These are phyloP conservation scores for Mormyrops attenuatus DNA, from an alignment of 2,797 vertebrate genomes.

Conservation along the genomic window DNA sequence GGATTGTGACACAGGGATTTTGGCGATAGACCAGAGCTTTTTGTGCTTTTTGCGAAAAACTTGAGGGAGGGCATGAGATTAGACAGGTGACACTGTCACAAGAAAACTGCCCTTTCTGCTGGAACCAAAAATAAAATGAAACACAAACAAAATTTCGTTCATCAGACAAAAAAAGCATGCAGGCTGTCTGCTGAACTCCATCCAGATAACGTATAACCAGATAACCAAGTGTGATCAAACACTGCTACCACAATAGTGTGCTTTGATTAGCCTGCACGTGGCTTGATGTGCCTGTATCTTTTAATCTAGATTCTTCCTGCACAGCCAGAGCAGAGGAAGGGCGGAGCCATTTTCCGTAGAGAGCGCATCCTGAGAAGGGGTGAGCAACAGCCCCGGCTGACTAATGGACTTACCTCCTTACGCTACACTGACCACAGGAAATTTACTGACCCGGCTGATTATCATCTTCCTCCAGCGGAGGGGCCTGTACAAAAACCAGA, in stretches of 20 bases:
- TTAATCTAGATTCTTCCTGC: neutral
- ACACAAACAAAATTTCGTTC: neutral
- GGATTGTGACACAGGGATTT: neutral
- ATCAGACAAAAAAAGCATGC: neutral
- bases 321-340: neutral
- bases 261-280: neutral
- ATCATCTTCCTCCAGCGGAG: neutral
- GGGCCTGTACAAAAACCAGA: neutral
- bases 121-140: neutral
- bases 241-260: neutral
- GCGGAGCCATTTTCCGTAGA: neutral
- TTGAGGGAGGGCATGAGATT: neutral
- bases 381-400: neutral
- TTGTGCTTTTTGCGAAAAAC: neutral
- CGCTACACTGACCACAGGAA: neutral
- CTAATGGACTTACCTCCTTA: neutral
- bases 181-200: neutral
- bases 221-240: neutral
- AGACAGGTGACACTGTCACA: neutral
- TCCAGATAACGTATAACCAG: neutral
- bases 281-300: neutral
- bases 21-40: neutral
- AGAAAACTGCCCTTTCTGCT: neutral
- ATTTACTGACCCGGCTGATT: neutral
- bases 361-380: neutral